These are phyloP conservation scores for Lindbergichthys nudifrons DNA, from an alignment of 2,797 vertebrate species.

Conservation along the genomic window DNA sequence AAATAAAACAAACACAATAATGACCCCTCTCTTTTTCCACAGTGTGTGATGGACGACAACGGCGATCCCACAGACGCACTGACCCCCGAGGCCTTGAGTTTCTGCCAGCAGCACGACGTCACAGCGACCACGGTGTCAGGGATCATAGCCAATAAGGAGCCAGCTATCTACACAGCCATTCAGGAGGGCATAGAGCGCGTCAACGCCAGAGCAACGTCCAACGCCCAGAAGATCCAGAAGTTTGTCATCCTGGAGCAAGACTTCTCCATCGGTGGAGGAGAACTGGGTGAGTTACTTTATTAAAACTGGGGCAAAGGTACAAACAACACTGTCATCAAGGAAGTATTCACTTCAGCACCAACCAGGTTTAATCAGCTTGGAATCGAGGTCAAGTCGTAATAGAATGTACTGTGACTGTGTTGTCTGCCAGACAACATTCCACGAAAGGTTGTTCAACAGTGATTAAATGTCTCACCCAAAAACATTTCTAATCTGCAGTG, in stretches of 20 bases:
- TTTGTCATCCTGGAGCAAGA: conserved; percentile 69
- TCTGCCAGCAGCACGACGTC: conserved; percentile 69
- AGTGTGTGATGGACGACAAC: conserved; percentile 82
- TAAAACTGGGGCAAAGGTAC: background rate
- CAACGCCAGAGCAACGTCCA: conserved; percentile 80
- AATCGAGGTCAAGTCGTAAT: background rate
- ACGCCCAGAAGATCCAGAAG: conserved; percentile 82
- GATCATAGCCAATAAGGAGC: conserved; percentile 78
- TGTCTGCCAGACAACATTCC: conserved; percentile 4
- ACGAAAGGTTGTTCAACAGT: no score
- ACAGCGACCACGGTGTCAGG: conserved; percentile 77
- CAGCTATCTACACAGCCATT: conserved; percentile 80
- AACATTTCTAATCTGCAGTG: background rate
- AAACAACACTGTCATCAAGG: conserved; percentile 2
- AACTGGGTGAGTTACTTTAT: conserved; percentile 77
- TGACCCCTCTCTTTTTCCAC: background rate
- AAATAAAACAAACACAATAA: background rate
- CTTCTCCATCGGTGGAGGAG: conserved; percentile 69
- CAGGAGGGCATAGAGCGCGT: conserved; percentile 81
- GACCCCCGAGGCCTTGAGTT: conserved; percentile 71
- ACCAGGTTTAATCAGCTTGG: background rate
- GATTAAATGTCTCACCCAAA: background rate
- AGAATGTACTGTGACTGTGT: background rate
- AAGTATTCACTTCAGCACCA: background rate
- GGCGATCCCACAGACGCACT: conserved; percentile 82